phyloP scores from a whole-genome alignment of 2,888 invertebrate genomes.

The Drosophila kambysellisi region DNA sequence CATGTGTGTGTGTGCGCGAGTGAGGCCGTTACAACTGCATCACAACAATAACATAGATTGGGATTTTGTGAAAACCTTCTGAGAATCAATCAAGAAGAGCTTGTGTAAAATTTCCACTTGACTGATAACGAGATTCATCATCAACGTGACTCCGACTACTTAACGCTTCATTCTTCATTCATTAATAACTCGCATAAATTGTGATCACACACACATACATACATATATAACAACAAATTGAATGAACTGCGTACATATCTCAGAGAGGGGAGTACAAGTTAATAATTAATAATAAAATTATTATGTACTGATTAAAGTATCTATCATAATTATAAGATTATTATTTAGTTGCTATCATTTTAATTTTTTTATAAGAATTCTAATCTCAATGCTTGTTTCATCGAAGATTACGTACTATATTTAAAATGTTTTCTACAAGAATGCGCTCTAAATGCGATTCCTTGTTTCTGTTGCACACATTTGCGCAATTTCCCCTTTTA shows the following conservation, averaged over 20 bases:
- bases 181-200: not conserved
- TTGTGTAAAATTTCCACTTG: constrained; percentile 52
- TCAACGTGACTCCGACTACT: not conserved
- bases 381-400: not conserved
- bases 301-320: not conserved
- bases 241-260: not conserved
- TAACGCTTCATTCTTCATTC: constrained; percentile 10
- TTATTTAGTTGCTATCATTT: not conserved
- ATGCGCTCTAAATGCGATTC: no score
- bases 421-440: no score
- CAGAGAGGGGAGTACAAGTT: not conserved
- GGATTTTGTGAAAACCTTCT: constrained; percentile 1
- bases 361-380: not conserved
- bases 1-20: not conserved
- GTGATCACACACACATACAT: not conserved
- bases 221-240: not conserved
- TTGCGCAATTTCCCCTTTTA: not conserved
- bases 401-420: not conserved
- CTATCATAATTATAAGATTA: not conserved
- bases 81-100: constrained; percentile 28
- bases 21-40: constrained; percentile 1
- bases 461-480: no score
- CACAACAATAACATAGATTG: not conserved
- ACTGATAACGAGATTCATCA: constrained; percentile 36
- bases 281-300: not conserved